Evolutionary conservation across 2,888 invertebrate species (phyloP), one percentile per base, ranked within the genome.

Genomic region (Drosophila vallismaia): DNA sequence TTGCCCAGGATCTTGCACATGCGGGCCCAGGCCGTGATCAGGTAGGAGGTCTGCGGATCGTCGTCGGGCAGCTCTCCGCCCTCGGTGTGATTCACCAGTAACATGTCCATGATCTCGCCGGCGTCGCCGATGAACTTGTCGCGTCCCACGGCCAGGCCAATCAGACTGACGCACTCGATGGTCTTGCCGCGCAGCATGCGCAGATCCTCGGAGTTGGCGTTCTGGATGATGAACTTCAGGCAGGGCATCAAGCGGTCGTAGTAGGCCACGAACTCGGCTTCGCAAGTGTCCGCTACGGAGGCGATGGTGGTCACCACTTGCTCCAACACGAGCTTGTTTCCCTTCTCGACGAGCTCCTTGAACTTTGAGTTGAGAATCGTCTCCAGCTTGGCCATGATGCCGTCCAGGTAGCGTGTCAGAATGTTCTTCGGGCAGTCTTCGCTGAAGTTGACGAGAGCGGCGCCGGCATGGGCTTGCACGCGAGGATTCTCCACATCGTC

Each of bases 21-120:
- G 77, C 99, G 94, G 0, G 99, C 98, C 99, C 99, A 99, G 0
- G 99, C 99, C 0, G 98, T 98, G 79, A 99, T 99, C 91, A 99
- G 95, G 92, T 98, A 99, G 9, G 98, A 97, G 26, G 98, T 96
- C 92, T 98, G 98, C 1, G 98, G 98, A 92, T 99, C 99, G 89
- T 99, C 99, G 71, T 98, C 98, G 0, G 97, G 95, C 74, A 98
- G 92, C 85, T 95, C 64, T 12, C 55, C 95, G 24, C 95, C 95
- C 86, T 97, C 96, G 6, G 95, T 94, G 90, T 98, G 98, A 0
- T 97, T 97, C 92, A 97, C 96, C 74, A 99, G 91, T 56, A 99
- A 92, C 92, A 99, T 94, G 86, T 98, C 96, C 99, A 99, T 99
- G 12, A 99, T 96, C 91, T 98, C 98, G 57, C 96, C 96, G 0